Evolutionary conservation across 37 sponge, comb jelly and placozoan genomes (phyloP), one percentile per base, ranked within the genome.

Genomic region (Spongia lamella): DNA sequence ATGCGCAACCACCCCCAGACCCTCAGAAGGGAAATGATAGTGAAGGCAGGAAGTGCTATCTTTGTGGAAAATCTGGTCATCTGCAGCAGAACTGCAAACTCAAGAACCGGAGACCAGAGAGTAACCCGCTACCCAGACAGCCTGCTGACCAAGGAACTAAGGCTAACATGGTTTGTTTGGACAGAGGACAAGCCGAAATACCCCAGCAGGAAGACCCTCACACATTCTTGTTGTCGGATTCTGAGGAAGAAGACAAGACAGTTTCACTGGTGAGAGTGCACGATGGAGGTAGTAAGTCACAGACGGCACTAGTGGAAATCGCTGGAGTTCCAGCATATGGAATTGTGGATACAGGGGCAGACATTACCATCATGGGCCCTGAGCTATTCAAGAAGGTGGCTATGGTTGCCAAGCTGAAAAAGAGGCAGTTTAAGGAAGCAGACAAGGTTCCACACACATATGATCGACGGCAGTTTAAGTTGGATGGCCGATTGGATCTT

Each of bases 291-390:
- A 84, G 85, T 40, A 11, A 47, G 27, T 30, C 63, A 22, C 76
- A 38, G 54, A 3, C 24, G 27, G 84, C 70, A 0, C 17, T 57
- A 24, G 77, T 75, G 3, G 38, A 17, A 1, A 19, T 83, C 1
- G 69, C 66, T 55, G 84, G 76, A n/a, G 76, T 76, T 6, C 70
- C 77, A 17, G 76, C 70, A 17, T 15, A 11, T n/a, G 84, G 84
- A 7, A 64, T 83, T 21, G 61, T 78, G 2, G 79, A 84, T 40
- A 84, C 63, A 13, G 85, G 78, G 19, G 73, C 79, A 4, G 80
- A 85, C 61, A 72, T 85, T 31, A 79, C 73, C 4, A 79, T 86
- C 19, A 86, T 86, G 61, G 80, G 80, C 24, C 68, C 75, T 1
- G 37, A 60, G 1, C 63, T 84, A 22, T 77, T 84, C 53, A 68